Conservation (phyloP, 2,797 vertebrate genomes). For the Nasua narica region DNA sequence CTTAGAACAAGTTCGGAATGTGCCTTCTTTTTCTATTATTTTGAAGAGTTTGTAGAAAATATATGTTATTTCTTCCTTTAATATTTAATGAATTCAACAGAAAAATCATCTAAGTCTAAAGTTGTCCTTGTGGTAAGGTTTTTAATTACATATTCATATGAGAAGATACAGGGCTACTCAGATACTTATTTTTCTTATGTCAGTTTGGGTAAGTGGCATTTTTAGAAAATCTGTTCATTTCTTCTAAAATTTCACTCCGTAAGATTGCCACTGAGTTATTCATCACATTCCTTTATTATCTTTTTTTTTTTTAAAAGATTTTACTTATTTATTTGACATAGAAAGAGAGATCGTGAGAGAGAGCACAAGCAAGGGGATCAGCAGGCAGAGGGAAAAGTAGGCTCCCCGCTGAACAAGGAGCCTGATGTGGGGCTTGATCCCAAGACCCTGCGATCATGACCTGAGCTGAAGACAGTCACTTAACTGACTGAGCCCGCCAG, state of each 20-base stretch:
- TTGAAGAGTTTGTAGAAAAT: slow-evolving; percentile 57
- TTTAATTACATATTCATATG: slow-evolving; percentile 49
- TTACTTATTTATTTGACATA: too few species aligned
- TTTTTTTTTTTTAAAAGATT: not conserved
- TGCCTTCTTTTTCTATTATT: slow-evolving; percentile 45
- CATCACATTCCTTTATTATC: not conserved
- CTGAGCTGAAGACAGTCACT: too few species aligned
- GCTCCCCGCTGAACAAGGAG: too few species aligned
- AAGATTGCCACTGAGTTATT: not conserved
- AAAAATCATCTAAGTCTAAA: slow-evolving; percentile 56
- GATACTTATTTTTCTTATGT: slow-evolving; percentile 16
- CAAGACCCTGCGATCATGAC: too few species aligned
- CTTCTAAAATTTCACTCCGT: slow-evolving; percentile 8
- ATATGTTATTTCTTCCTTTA: slow-evolving; percentile 55
- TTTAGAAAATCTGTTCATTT: slow-evolving; percentile 23
- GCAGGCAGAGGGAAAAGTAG: too few species aligned
- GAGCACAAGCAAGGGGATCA: too few species aligned
- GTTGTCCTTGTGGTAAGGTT: slow-evolving; percentile 45
- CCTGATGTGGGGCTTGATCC: too few species aligned
- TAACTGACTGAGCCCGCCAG: too few species aligned
- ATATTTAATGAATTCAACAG: slow-evolving; percentile 60
- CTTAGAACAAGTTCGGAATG: not conserved
- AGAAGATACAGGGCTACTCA: not conserved
- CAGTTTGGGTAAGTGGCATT: not conserved
- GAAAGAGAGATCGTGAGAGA: too few species aligned